A percentile compares a stretch with the other conserved stretches of the same genome.
Evolutionary conservation across 2,888 invertebrate species (phyloP).

Genomic region (Tinea trinotella): DNA sequence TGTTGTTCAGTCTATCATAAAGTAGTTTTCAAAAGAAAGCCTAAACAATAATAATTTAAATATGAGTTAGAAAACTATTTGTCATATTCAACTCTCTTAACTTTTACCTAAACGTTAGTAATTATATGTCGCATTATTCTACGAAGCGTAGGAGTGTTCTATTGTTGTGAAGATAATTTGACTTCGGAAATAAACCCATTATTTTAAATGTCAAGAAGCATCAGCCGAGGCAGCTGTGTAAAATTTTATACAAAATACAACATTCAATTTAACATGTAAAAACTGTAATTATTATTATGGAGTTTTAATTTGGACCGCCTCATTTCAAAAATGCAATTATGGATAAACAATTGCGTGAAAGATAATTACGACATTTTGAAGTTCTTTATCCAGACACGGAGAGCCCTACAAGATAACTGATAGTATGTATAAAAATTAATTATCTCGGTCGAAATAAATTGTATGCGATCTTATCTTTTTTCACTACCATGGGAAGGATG

Average conservation of each 20-base stretch:
- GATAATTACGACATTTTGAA: background rate
- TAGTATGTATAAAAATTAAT: background rate
- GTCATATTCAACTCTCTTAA: no score
- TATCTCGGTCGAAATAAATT: background rate
- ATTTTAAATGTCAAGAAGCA: slow-evolving; percentile 10
- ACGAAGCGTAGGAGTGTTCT: background rate
- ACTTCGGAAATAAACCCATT: slow-evolving; percentile 2
- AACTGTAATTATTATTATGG: slow-evolving; percentile 1
- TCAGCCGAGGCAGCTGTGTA: background rate
- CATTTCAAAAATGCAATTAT: background rate
- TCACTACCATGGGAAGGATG: background rate
- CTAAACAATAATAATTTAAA: no score
- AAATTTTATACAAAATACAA: background rate
- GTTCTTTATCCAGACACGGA: no score
- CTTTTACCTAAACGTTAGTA: background rate
- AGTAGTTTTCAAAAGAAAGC: no score
- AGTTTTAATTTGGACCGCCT: slow-evolving; percentile 1
- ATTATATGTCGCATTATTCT: background rate
- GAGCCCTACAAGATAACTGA: background rate
- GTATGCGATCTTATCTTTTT: background rate
- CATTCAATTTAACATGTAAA: slow-evolving; percentile 3
- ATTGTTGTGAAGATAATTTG: slow-evolving; percentile 3
- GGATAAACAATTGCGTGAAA: slow-evolving; percentile 1
- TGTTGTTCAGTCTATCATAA: no score
- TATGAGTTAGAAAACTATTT: no score